These are phyloP conservation scores for Drosophila varians DNA, from an alignment of 1,140 invertebrate genomes.

Conservation along the genomic window DNA sequence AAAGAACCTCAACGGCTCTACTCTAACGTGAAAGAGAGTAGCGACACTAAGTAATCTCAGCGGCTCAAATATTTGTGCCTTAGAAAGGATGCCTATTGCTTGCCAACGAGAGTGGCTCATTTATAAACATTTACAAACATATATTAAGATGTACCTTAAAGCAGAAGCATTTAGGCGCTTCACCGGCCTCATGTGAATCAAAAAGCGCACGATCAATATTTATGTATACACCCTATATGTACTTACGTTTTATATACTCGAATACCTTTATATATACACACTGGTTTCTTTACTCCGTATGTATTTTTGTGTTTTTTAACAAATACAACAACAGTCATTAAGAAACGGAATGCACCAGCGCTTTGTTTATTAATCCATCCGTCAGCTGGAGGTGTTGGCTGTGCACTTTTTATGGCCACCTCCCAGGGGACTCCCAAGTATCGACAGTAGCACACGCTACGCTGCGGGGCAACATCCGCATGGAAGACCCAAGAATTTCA, in stretches of 20 bases:
- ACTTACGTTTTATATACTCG: conserved; percentile 43
- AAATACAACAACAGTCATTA: conserved; percentile 71
- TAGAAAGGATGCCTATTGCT: conserved; percentile 55
- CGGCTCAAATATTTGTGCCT: conserved; percentile 61
- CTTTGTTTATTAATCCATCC: conserved; percentile 38
- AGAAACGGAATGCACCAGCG: conserved; percentile 23
- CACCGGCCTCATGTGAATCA: conserved; percentile 31
- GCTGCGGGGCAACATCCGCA: conserved; percentile 56
- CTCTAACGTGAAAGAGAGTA: conserved; percentile 26
- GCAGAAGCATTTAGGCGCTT: conserved; percentile 7
- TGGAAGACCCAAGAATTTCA: conserved; percentile 6
- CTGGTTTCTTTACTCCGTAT: conserved; percentile 24
- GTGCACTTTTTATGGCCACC: conserved; percentile 1
- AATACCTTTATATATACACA: conserved; percentile 51
- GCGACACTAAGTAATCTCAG: conserved; percentile 58
- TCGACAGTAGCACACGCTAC: conserved; percentile 71
- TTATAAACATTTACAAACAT: conserved; percentile 12
- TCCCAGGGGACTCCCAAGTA: conserved; percentile 16
- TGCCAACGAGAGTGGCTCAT: conserved; percentile 51
- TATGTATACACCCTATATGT: conserved; percentile 11
- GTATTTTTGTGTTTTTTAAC: conserved; percentile 40
- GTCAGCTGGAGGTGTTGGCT: background rate
- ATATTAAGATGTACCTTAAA: conserved; percentile 5
- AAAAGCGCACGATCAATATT: conserved; percentile 33
- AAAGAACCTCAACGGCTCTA: conserved; percentile 54